These are phyloP conservation scores for Euclidia mi DNA, from an alignment of 2,888 invertebrate genomes.

Conservation along the genomic window DNA sequence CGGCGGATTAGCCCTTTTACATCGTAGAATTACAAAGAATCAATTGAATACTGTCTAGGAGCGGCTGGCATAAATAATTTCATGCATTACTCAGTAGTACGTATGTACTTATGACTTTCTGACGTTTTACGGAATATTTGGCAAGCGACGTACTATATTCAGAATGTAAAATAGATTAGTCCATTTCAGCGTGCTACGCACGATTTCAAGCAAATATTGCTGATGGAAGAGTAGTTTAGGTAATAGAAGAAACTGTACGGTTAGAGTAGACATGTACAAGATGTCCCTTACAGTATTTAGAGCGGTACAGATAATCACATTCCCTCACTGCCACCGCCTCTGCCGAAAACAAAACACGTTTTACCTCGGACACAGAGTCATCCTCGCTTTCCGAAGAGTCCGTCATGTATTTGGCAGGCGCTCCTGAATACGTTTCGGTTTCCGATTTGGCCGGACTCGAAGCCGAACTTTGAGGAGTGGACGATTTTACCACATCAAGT, in stretches of 20 bases:
- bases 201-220: constrained; percentile 66
- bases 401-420: constrained; percentile 96
- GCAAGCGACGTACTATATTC: constrained; percentile 87
- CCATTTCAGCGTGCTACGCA: constrained; percentile 76
- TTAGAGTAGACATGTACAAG: constrained; percentile 89
- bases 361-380: constrained; percentile 99
- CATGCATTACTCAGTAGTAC: constrained; percentile 87
- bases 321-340: constrained; percentile 89
- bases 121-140: constrained; percentile 90
- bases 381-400: constrained; percentile 99
- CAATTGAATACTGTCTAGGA: constrained; percentile 81
- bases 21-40: constrained; percentile 79
- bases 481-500: constrained; percentile 93
- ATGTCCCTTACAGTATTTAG: constrained; percentile 93
- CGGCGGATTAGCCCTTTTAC: constrained; percentile 67
- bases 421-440: constrained; percentile 96
- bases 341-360: constrained; percentile 89
- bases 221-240: constrained; percentile 68
- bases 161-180: constrained; percentile 78
- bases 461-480: constrained; percentile 96
- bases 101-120: constrained; percentile 89
- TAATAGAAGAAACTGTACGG: constrained; percentile 76
- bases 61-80: constrained; percentile 86
- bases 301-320: constrained; percentile 90
- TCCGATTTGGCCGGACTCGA: constrained; percentile 95